Conservation (phyloP, 2,113 vertebrate genomes). For the Plecturocebus donacophilus region DNA sequence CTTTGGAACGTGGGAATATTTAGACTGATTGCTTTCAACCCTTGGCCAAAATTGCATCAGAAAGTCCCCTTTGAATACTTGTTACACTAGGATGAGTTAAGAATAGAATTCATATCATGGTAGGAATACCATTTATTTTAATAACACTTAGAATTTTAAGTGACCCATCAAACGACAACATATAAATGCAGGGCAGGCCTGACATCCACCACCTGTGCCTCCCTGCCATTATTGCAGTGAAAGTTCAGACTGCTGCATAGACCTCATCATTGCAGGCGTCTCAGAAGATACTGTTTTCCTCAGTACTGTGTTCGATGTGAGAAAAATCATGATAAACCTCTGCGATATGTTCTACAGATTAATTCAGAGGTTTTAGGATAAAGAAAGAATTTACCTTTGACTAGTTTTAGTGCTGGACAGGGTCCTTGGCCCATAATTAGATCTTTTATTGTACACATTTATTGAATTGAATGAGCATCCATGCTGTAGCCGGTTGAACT, state of each 20-base stretch:
- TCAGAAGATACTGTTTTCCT: background rate
- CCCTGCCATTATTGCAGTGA: background rate
- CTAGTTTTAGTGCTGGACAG: too few relatives aligned
- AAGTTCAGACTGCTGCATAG: too few relatives aligned
- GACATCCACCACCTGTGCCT: too few relatives aligned
- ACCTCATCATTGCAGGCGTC: background rate
- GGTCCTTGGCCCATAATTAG: background rate
- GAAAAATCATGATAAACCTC: background rate
- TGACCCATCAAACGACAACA: background rate
- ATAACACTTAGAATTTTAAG: background rate
- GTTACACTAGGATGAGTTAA: background rate
- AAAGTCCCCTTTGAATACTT: background rate
- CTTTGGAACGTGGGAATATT: background rate
- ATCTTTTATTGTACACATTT: background rate
- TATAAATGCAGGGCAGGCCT: background rate
- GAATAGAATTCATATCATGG: too few relatives aligned
- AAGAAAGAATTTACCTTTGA: background rate
- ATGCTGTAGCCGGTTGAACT: too few relatives aligned
- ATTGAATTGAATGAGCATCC: background rate
- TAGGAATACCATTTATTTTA: background rate
- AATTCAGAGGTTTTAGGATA: background rate
- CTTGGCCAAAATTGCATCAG: background rate
- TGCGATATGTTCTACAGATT: background rate
- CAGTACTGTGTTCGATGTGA: background rate
- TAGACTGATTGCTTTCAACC: background rate